Evolutionary conservation across 2,797 vertebrate genomes (phyloP), one percentile per base, ranked within the genome.

Genomic region (Gobionotothen gibberifrons): DNA sequence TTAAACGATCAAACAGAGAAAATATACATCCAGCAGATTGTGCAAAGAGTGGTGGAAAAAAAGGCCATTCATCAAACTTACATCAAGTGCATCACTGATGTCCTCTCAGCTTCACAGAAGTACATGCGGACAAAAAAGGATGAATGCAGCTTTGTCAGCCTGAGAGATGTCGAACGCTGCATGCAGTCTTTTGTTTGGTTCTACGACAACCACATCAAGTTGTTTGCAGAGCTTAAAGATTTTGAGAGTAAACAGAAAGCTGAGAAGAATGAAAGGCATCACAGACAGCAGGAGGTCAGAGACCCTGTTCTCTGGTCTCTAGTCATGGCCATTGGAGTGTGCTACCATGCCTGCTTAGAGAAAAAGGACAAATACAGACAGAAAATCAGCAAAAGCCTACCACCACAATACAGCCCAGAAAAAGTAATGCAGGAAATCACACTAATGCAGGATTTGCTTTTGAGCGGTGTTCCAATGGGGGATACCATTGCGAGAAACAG

Each of bases 151-250:
- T 99, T 99, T 3, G 97, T 98, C 54, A 99, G 98, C 89, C 93
- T 99, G 57, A 92, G 98, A 90, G 98, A 99, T 13, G 97, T 99
- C 21, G 98, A 99, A 44, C 97, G 98, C 62, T 99, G 98, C 74
- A 92, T 98, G 92, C 94, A 93, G 39, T 93, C 96, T 6, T 97
- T 99, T 87, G 88, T 73, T 62, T 99, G 98, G 98, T 98, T 99
- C 75, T 85, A 93, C 36, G 83, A 77, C 19, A 96, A 84, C 75
- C 94, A 94, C 1, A 0, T 1, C 0, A 90, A 89, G 68, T 91
- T 99, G 59, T 87, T 98, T 69, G 54, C 8, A 0, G 84, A 96
- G 46, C 92, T 97, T 75, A 49, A 85, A 6, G 62, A 77, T 44
- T 93, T 84, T 81, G 86, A 92, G 57, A 53, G 3, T 0, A 43